Conservation (phyloP, 2,113 vertebrate species). For the Pachypanchax playfairii region DNA sequence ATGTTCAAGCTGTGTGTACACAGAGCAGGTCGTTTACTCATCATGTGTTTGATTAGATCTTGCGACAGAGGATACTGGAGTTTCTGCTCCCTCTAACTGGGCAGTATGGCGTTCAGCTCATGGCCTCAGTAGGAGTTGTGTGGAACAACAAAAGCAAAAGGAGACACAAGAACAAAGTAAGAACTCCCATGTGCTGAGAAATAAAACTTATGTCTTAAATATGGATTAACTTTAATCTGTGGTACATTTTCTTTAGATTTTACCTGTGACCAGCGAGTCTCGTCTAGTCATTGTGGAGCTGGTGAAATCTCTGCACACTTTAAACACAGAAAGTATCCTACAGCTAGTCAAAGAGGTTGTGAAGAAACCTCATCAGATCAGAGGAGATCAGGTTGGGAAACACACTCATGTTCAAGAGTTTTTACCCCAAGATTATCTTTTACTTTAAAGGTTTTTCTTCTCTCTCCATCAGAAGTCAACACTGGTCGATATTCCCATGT, state of each 20-base stretch:
- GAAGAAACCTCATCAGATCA: slow-evolving; percentile 92
- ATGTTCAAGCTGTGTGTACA: not conserved
- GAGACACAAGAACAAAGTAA: slow-evolving; percentile 87
- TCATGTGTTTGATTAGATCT: slow-evolving; percentile 73
- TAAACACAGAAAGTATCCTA: slow-evolving; percentile 87
- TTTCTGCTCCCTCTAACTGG: slow-evolving; percentile 88
- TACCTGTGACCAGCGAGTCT: slow-evolving; percentile 81
- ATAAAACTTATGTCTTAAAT: not conserved
- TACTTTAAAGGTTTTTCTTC: not conserved
- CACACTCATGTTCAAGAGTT: not conserved
- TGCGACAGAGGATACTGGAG: slow-evolving; percentile 90
- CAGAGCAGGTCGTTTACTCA: not conserved
- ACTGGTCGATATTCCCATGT: slow-evolving; percentile 89
- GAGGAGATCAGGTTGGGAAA: slow-evolving; percentile 86
- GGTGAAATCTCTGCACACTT: slow-evolving; percentile 84
- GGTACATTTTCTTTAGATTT: slow-evolving; percentile 75
- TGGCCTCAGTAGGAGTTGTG: slow-evolving; percentile 88
- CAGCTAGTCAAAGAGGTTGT: slow-evolving; percentile 93
- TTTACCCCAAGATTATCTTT: not conserved
- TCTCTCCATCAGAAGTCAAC: slow-evolving; percentile 81
- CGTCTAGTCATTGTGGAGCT: slow-evolving; percentile 89
- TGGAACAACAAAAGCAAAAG: slow-evolving; percentile 89
- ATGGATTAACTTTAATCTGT: not conserved
- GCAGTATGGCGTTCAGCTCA: slow-evolving; percentile 87
- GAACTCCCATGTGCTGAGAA: not conserved